Percentiles rank a stretch among this genome's conserved stretches.
These are phyloP conservation scores for Drosophila nebulosa DNA, from an alignment of 1,140 invertebrate species.

Conservation along the genomic window DNA sequence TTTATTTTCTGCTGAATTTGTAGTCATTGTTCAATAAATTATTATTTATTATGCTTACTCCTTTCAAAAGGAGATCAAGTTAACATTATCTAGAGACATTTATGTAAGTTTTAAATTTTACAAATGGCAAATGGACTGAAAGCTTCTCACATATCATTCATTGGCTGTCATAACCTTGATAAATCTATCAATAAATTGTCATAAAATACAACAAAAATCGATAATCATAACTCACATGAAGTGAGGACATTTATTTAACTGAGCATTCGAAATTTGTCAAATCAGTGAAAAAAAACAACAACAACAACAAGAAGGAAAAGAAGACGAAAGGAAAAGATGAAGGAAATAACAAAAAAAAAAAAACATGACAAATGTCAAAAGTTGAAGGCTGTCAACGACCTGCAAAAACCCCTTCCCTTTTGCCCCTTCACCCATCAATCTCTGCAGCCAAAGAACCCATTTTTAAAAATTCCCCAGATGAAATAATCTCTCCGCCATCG, in stretches of 20 bases:
- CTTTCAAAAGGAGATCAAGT: neutral
- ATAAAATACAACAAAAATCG: neutral
- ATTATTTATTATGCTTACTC: no score
- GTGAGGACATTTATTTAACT: slow-evolving; percentile 7
- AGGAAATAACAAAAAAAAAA: no score
- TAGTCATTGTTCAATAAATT: no score
- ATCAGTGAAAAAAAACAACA: neutral
- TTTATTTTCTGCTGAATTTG: no score
- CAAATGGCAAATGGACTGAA: neutral
- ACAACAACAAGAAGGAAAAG: neutral
- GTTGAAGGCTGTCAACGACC: neutral
- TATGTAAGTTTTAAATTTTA: no score
- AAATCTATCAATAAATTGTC: slow-evolving; percentile 10
- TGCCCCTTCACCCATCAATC: neutral
- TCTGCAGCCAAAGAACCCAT: neutral
- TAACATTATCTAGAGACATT: neutral
- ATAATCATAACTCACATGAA: slow-evolving; percentile 6
- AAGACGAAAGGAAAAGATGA: no score
- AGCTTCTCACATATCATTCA: neutral
- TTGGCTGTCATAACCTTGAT: neutral
- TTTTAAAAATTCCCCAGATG: slow-evolving; percentile 1
- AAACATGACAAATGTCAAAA: slow-evolving; percentile 1
- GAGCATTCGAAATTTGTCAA: slow-evolving; percentile 3
- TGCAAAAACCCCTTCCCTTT: neutral
- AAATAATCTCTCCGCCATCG: neutral